Base-by-base conservation (phyloP, 2,797 vertebrate species). In the Valencia hispanica region DNA sequence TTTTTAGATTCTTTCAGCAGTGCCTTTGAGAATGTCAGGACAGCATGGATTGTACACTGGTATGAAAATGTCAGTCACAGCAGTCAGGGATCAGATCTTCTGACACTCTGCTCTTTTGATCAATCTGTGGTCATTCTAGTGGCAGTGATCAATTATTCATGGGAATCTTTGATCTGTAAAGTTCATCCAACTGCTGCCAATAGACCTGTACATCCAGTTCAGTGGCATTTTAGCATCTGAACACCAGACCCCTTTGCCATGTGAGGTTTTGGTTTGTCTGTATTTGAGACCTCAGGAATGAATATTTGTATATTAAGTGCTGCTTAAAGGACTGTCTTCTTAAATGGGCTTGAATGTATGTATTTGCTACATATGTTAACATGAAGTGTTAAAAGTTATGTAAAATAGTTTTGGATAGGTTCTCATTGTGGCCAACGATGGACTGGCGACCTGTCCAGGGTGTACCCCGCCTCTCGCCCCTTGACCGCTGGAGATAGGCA, bases 71-170 rank as follows among this genome's bases (percentile, higher is more conserved):
- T 59, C n/a, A 20, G 61, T 39, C 61, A 65, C 22, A 36, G 61
- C 9, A 65, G 34, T 20, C 20, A 39, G 9, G 20, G 7, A 61
- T 61, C 32, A 57, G 25, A 45, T 72, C 61, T 32, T 75, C 71
- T 73, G 59, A 79, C 53, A 10, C 74, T 69, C 83, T 61, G 15
- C 30, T 61, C 30, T 61, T 32, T 88, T 61, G 84, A 89, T 86
- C 76, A 61, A 48, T 70, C 68, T 11, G 73, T 72, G 83, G 78
- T 80, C 86, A 88, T 88, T 88, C 69, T 77, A 32, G 83, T 78
- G 79, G 41, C 73, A 1, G 70, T 48, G 66, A 85, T 88, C 72
- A 85, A 87, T 83, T 79, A 87, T 85, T 65, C 70, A 84, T 82
- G 81, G 78, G 50, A 6, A 2, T 74, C 27, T 74, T 22, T 27